A percentile compares a stretch with the other conserved stretches of the same genome.
Conservation (phyloP, 2,113 vertebrate species). For the western clawed frog (Xenopus tropicalis) region DNA sequence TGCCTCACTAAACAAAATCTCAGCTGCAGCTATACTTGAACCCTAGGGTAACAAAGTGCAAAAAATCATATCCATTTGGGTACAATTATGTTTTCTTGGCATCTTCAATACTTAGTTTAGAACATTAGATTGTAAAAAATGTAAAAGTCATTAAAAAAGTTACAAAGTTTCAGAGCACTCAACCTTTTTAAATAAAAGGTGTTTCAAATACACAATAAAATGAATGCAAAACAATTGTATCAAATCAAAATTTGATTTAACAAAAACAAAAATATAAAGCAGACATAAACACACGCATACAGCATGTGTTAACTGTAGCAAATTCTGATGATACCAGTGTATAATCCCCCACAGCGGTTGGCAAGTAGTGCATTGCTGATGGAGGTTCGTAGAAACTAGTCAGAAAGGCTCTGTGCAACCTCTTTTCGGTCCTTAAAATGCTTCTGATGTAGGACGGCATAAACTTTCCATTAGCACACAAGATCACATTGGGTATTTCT, state of each 20-base stretch:
- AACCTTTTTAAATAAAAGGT: neutral
- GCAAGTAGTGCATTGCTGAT: neutral
- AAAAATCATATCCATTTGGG: no score
- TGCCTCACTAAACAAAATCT: no score
- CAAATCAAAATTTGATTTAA: neutral
- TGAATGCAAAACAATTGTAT: neutral
- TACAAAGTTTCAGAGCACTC: slow-evolving; percentile 1
- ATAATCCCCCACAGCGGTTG: neutral
- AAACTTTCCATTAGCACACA: slow-evolving; percentile 5
- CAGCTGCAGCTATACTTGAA: no score
- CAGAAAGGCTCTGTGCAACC: neutral
- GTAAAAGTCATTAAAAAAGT: slow-evolving; percentile 13
- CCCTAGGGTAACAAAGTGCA: no score
- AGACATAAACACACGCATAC: neutral
- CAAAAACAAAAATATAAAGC: neutral
- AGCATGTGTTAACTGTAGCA: neutral
- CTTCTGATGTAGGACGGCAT: slow-evolving; percentile 10
- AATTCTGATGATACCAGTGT: neutral
- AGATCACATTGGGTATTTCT: slow-evolving; percentile 73
- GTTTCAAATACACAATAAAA: neutral
- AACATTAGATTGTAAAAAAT: neutral
- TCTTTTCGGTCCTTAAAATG: neutral
- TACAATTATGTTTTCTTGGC: no score
- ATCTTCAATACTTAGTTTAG: no score
- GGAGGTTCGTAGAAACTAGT: neutral